phyloP scores from a whole-genome alignment of 2,113 vertebrate species.

The Sander vitreus region DNA sequence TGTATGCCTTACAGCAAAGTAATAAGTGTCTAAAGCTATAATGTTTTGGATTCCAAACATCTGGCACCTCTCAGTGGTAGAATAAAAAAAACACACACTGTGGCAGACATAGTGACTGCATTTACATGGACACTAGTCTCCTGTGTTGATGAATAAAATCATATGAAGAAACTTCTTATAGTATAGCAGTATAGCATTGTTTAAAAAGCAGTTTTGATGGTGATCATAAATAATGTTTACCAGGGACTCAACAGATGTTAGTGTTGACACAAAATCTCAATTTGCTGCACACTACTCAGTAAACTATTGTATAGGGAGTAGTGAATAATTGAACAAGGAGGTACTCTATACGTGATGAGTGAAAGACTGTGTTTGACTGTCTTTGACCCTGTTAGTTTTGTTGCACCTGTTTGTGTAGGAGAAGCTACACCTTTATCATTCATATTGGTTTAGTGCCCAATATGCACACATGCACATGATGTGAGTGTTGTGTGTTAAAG shows the following conservation, averaged over 20 bases:
- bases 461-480: no score
- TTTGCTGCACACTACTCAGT: no score
- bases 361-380: not conserved
- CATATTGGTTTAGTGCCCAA: no score
- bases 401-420: not conserved
- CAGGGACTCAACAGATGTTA: no score
- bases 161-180: no score
- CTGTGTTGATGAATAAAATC: no score
- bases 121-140: not conserved
- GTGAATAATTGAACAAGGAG: not conserved
- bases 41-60: not conserved
- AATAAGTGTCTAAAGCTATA: not conserved
- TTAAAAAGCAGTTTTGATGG: no score
- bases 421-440: not conserved
- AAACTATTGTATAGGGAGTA: not conserved
- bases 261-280: no score
- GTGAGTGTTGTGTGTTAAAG: not conserved
- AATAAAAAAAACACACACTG: not conserved
- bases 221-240: no score
- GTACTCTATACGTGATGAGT: not conserved
- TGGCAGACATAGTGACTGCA: not conserved
- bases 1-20: not conserved
- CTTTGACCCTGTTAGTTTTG: not conserved
- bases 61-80: slow-evolving; percentile 20
- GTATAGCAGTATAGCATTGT: no score